Percentiles rank a stretch among this genome's conserved stretches.
Conservation (phyloP, 2,888 invertebrate genomes). For the Plebejus anna region DNA sequence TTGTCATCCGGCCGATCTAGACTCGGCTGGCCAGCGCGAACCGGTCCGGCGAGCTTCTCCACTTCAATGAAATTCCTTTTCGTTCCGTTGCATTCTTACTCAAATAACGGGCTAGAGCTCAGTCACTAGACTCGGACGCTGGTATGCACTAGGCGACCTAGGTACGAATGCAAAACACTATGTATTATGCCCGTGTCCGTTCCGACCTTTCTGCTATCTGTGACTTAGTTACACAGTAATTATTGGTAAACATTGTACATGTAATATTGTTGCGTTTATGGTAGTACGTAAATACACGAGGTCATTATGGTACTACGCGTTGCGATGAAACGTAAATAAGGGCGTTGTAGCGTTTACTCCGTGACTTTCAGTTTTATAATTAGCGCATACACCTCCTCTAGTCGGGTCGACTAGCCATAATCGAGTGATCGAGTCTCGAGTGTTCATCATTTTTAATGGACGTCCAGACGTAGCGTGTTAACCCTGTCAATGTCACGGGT, state of each 20-base stretch:
- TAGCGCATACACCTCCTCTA: constrained; percentile 19
- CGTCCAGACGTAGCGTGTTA: constrained; percentile 54
- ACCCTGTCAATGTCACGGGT: constrained; percentile 65
- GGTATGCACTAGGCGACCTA: constrained; percentile 16
- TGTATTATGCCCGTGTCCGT: constrained; percentile 35
- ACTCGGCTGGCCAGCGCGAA: constrained; percentile 60
- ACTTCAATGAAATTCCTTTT: constrained; percentile 79
- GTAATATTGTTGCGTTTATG: constrained; percentile 28
- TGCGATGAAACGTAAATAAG: constrained; percentile 28
- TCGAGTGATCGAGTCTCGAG: constrained; percentile 36
- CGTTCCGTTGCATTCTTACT: constrained; percentile 75
- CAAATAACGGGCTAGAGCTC: constrained; percentile 69
- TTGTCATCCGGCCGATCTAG: constrained; percentile 62
- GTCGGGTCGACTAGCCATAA: constrained; percentile 37
- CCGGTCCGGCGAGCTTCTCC: constrained; percentile 66
- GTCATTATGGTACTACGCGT: constrained; percentile 27
- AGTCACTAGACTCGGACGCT: constrained; percentile 41
- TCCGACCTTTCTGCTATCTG: constrained; percentile 34
- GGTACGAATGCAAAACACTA: constrained; percentile 29
- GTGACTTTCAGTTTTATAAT: constrained; percentile 29
- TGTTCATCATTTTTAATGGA: constrained; percentile 45
- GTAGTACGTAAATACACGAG: constrained; percentile 29
- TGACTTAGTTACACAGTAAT: constrained; percentile 32
- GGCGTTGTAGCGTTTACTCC: constrained; percentile 17
- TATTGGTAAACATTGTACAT: constrained; percentile 29